Conservation (phyloP, 2,888 invertebrate species). For the Mechanitis mazaeus region DNA sequence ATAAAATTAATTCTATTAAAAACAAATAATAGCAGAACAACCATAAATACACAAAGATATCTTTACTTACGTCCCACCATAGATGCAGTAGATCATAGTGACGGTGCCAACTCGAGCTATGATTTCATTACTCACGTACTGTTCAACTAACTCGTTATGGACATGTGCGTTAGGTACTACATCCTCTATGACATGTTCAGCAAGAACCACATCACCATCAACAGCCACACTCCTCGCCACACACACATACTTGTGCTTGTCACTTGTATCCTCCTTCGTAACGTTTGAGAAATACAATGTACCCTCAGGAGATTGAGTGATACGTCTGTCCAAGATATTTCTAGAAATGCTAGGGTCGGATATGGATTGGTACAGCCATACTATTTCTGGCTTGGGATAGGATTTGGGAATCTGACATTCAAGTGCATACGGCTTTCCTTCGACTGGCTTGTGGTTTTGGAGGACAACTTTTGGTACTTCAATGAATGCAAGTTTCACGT, state of each 20-base stretch:
- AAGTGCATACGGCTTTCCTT: slow-evolving; percentile 52
- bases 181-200: slow-evolving; percentile 48
- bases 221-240: slow-evolving; percentile 48
- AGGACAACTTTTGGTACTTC: slow-evolving; percentile 36
- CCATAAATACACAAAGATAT: too few relatives aligned
- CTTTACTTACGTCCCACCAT: slow-evolving; percentile 58
- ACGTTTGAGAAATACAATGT: slow-evolving; percentile 56
- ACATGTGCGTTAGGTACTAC: slow-evolving; percentile 23
- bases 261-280: slow-evolving; percentile 42
- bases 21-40: too few relatives aligned
- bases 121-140: slow-evolving; percentile 50
- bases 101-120: slow-evolving; percentile 45
- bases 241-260: slow-evolving; percentile 51
- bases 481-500: slow-evolving; percentile 43
- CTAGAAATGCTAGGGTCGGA: slow-evolving; percentile 38
- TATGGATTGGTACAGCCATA: slow-evolving; percentile 47
- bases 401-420: slow-evolving; percentile 50
- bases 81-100: slow-evolving; percentile 59
- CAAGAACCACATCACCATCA: slow-evolving; percentile 42
- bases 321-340: slow-evolving; percentile 40
- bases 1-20: too few relatives aligned
- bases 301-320: slow-evolving; percentile 51
- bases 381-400: slow-evolving; percentile 53
- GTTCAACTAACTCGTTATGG: slow-evolving; percentile 46
- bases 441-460: slow-evolving; percentile 45